Conservation (phyloP, 1,140 invertebrate genomes). For the Anadara kagoshimensis region DNA sequence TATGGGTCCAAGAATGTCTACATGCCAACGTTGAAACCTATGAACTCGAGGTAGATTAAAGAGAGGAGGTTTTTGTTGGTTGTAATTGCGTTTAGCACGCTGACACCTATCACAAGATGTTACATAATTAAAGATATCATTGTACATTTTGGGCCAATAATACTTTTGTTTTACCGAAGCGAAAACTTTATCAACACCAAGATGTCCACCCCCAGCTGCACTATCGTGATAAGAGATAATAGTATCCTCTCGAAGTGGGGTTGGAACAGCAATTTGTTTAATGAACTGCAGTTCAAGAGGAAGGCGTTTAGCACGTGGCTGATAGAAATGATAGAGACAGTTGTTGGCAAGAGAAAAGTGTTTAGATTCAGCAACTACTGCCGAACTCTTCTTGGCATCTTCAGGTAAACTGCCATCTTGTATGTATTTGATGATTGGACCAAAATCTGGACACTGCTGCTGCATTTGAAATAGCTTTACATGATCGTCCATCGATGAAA, state of each 20-base stretch:
- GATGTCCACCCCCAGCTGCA: conserved; percentile 7
- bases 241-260: not conserved
- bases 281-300: conserved; percentile 8
- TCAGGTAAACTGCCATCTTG: conserved; percentile 14
- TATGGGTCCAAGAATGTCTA: conserved; percentile 44
- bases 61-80: conserved; percentile 4
- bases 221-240: conserved; percentile 5
- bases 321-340: conserved; percentile 38
- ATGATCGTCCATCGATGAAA: no score
- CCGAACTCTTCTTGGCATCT: conserved; percentile 18
- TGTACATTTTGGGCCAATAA: conserved; percentile 39
- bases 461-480: conserved; percentile 11
- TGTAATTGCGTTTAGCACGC: conserved; percentile 1
- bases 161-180: conserved; percentile 23
- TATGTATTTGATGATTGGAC: conserved; percentile 30
- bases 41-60: conserved; percentile 1
- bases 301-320: conserved; percentile 28
- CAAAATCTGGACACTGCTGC: conserved; percentile 29
- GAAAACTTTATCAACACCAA: conserved; percentile 17
- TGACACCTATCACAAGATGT: conserved; percentile 18
- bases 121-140: conserved; percentile 17
- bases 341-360: conserved; percentile 41
- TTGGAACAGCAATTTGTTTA: conserved; percentile 13
- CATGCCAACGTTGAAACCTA: conserved; percentile 33
- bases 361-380: conserved; percentile 28